phyloP scores from a whole-genome alignment of 1,140 invertebrate species.

The Chironomus tepperi region DNA sequence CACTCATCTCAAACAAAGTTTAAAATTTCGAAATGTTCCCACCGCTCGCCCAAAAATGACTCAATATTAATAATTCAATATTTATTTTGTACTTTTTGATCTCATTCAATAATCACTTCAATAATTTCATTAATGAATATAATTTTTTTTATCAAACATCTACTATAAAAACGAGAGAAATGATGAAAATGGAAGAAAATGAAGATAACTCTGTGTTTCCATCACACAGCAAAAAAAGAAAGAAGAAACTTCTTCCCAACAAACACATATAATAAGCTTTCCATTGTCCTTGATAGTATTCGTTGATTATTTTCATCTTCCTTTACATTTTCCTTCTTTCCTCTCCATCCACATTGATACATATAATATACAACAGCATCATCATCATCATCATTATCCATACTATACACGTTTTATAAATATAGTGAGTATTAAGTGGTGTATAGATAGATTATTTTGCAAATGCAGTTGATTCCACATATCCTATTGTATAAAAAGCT shows the following conservation, averaged over 20 bases:
- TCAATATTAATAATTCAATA: too few relatives aligned
- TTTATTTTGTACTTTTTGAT: too few relatives aligned
- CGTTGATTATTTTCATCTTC: background rate
- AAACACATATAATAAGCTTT: background rate
- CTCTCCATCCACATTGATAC: background rate
- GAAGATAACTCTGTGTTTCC: background rate
- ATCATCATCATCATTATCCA: background rate
- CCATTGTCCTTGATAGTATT: constrained; percentile 12
- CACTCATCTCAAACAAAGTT: too few relatives aligned
- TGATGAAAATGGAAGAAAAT: background rate
- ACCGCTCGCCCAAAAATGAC: too few relatives aligned
- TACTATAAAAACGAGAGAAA: background rate
- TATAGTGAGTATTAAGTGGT: too few relatives aligned
- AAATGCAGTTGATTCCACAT: too few relatives aligned
- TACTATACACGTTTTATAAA: background rate
- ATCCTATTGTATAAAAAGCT: too few relatives aligned
- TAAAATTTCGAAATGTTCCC: too few relatives aligned
- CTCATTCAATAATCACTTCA: background rate
- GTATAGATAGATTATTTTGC: too few relatives aligned
- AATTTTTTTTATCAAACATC: too few relatives aligned
- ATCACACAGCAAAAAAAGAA: background rate
- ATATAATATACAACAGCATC: background rate
- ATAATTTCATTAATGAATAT: background rate
- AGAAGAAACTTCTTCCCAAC: background rate
- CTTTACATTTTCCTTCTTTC: background rate